Evolutionary conservation across 2,797 vertebrate genomes (phyloP).

Genomic region (Spheniscus humboldti): DNA sequence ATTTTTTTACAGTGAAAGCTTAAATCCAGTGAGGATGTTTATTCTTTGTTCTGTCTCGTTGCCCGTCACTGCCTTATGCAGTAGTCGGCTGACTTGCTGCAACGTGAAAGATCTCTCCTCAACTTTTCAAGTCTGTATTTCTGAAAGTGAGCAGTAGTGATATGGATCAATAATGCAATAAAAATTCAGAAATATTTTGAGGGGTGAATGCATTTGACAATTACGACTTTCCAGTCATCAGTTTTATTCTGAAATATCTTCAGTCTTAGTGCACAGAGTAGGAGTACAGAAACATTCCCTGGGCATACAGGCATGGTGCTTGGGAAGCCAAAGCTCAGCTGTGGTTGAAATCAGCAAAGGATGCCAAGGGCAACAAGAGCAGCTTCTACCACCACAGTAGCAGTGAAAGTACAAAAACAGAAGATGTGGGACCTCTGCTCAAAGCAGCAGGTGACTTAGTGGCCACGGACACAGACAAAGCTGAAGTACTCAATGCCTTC

Average conservation of each 20-base stretch:
- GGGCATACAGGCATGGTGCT: too few species aligned
- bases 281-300: neutral
- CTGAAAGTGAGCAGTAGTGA: neutral
- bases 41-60: neutral
- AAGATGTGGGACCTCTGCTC: neutral
- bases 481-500: neutral
- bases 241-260: neutral
- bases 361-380: neutral
- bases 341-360: neutral
- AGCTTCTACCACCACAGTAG: neutral
- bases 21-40: neutral
- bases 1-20: neutral
- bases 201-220: neutral
- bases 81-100: neutral
- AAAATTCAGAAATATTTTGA: neutral
- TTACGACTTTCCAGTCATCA: neutral
- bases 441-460: neutral
- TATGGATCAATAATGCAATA: neutral
- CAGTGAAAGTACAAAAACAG: neutral
- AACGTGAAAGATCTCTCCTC: neutral
- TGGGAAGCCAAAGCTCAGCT: neutral
- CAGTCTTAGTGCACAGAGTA: neutral
- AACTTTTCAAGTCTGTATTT: neutral
- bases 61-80: neutral
- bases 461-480: neutral